phyloP scores from a whole-genome alignment of 2,888 invertebrate species.

The Rutpela maculata region DNA sequence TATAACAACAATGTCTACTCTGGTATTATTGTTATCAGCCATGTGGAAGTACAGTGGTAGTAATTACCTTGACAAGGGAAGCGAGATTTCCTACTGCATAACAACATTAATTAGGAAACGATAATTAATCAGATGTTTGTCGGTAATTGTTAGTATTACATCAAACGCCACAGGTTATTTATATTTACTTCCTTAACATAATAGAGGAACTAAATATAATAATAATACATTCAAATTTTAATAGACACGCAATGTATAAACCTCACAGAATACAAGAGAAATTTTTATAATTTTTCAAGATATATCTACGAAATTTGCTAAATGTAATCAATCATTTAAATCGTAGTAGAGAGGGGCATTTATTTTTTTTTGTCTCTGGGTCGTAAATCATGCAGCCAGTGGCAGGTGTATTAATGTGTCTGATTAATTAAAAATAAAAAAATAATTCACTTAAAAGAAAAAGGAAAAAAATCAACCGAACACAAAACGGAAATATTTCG shows the following conservation, averaged over 20 bases:
- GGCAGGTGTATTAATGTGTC: no score
- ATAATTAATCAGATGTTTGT: conserved; percentile 1
- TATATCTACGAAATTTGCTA: no score
- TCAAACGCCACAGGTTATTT: neutral
- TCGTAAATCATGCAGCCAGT: no score
- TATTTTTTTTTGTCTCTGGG: no score
- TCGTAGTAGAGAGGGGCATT: no score
- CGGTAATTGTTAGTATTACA: conserved; percentile 1
- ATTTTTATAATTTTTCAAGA: no score
- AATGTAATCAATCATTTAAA: no score
- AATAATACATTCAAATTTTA: neutral
- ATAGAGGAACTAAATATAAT: neutral
- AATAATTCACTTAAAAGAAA: no score
- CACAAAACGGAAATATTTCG: no score
- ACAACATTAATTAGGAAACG: conserved; percentile 5
- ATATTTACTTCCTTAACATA: neutral
- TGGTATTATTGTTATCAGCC: conserved; percentile 10
- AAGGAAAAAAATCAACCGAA: no score
- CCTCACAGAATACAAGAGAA: no score
- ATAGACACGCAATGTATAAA: neutral
- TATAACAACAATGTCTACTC: neutral
- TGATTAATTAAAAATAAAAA: no score
- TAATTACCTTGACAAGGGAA: conserved; percentile 7
- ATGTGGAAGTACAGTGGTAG: conserved; percentile 8
- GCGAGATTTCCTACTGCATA: conserved; percentile 13